These are phyloP conservation scores for Nephrotoma flavescens DNA, from an alignment of 2,888 invertebrate species.

Conservation along the genomic window DNA sequence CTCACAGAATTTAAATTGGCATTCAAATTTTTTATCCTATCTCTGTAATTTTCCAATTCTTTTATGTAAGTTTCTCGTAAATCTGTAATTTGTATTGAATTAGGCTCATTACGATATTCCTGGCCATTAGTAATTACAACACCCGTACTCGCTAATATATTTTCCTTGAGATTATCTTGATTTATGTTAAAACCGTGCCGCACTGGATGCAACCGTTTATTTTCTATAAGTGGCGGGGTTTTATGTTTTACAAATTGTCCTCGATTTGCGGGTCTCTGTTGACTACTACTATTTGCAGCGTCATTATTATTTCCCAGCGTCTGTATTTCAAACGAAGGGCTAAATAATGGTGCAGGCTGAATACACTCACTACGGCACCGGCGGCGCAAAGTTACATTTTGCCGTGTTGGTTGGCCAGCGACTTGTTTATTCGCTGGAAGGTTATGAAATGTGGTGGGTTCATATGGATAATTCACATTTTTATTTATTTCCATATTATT, in stretches of 20 bases:
- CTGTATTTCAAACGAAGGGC: not conserved
- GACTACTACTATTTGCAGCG: not conserved
- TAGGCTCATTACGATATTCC: not conserved
- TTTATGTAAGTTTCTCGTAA: slow-evolving; percentile 1
- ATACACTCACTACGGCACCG: slow-evolving; percentile 8
- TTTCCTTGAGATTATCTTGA: slow-evolving; percentile 1
- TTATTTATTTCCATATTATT: not conserved
- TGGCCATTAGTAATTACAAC: not conserved
- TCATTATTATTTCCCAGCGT: not conserved
- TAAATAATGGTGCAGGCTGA: not conserved
- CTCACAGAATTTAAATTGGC: not conserved
- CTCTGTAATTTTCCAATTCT: not conserved
- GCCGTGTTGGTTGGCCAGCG: not conserved
- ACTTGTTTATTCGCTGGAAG: not conserved
- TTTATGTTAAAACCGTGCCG: not conserved
- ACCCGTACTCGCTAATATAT: not conserved
- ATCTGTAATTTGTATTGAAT: not conserved
- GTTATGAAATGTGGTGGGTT: not conserved
- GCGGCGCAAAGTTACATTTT: slow-evolving; percentile 5
- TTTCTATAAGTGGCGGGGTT: not conserved
- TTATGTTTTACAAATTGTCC: not conserved
- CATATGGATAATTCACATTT: not conserved
- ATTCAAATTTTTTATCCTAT: not conserved
- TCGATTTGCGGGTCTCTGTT: not conserved
- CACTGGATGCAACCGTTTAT: not conserved